Evolutionary conservation across 2,797 vertebrate species (phyloP).

Genomic region (Vipera latastei): DNA sequence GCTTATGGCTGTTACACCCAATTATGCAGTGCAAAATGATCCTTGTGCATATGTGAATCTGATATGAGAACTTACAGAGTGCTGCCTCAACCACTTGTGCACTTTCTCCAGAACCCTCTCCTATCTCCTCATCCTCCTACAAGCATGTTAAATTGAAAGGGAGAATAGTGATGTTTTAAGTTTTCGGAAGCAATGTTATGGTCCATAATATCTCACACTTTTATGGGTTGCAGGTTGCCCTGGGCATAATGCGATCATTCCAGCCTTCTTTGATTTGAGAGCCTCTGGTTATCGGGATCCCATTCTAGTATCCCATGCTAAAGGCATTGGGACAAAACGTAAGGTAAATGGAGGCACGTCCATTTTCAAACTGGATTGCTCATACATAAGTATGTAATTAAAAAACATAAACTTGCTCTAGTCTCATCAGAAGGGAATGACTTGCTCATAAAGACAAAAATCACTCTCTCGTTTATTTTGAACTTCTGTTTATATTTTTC

Average conservation of each 20-base stretch:
- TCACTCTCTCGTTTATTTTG: not conserved
- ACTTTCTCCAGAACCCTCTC: not conserved
- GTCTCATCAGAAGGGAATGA: not conserved
- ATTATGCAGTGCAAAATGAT: not conserved
- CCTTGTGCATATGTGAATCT: not conserved
- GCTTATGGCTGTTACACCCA: not conserved
- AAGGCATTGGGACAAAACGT: conserved; percentile 84
- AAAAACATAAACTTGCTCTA: not conserved
- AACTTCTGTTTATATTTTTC: not conserved
- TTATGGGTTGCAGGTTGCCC: conserved; percentile 70
- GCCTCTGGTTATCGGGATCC: conserved; percentile 82
- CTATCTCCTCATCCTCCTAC: not conserved
- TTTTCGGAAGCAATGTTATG: conserved; percentile 4
- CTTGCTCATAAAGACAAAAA: not conserved
- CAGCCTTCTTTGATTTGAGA: conserved; percentile 83
- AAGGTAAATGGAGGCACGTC: conserved; percentile 71
- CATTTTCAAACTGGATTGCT: not conserved
- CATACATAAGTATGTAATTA: not conserved
- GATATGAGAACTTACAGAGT: not conserved
- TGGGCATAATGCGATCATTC: conserved; percentile 76
- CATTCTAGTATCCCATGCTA: conserved; percentile 83
- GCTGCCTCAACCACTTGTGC: not conserved
- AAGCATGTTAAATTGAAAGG: not conserved
- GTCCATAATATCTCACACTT: not conserved
- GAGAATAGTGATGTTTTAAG: not conserved